A percentile compares a stretch with the other conserved stretches of the same genome.
phyloP scores from a whole-genome alignment of 2,888 invertebrate genomes.

The Eurytoma adleriae region DNA sequence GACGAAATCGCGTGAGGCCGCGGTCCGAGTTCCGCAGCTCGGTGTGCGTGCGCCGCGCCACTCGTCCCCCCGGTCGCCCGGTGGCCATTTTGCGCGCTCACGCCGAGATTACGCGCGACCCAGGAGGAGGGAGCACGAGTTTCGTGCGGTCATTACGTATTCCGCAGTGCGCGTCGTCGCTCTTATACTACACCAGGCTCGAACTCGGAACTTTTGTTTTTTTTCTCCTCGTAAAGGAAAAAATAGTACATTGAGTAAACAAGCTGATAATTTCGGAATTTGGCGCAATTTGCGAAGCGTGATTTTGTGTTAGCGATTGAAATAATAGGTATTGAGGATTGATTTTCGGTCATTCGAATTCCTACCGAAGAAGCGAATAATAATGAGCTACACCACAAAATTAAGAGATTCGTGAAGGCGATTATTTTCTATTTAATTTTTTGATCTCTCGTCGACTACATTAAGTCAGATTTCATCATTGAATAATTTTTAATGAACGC shows the following conservation, averaged over 20 bases:
- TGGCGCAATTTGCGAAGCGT: too few species aligned
- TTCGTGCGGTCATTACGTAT: slow-evolving; percentile 20
- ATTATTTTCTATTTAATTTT: neutral
- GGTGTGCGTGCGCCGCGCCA: neutral
- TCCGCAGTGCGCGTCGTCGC: neutral
- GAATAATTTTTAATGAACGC: slow-evolving; percentile 21
- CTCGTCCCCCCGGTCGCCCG: neutral
- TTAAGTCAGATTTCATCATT: slow-evolving; percentile 26
- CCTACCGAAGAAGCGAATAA: too few species aligned
- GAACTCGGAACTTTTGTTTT: neutral
- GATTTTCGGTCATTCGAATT: too few species aligned
- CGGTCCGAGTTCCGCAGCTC: neutral
- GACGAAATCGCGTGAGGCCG: slow-evolving; percentile 53
- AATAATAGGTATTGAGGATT: too few species aligned
- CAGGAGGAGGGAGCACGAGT: slow-evolving; percentile 30
- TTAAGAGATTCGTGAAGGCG: neutral
- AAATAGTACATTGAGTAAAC: too few species aligned
- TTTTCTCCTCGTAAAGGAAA: too few species aligned
- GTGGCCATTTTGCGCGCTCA: slow-evolving; percentile 46
- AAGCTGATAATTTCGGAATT: too few species aligned
- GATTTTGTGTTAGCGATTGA: too few species aligned
- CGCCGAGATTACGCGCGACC: slow-evolving; percentile 13
- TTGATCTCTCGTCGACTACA: slow-evolving; percentile 5
- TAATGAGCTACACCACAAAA: neutral
- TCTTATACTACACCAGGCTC: neutral